phyloP scores from a whole-genome alignment of 2,888 invertebrate genomes.

The Aphodius sticticus region DNA sequence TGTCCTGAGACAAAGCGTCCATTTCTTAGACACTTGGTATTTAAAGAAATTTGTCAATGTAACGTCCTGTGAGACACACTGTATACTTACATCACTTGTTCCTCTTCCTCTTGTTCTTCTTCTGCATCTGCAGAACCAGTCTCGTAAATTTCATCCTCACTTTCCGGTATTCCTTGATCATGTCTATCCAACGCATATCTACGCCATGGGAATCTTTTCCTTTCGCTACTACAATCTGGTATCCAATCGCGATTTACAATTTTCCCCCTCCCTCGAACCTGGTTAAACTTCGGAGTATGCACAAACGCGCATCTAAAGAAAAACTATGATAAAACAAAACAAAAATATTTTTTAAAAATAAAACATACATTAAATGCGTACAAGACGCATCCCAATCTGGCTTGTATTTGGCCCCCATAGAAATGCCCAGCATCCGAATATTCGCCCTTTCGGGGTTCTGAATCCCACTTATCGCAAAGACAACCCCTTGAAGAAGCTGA shows the following conservation, averaged over 20 bases:
- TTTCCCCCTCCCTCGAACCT: conserved; percentile 70
- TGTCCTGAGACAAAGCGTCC: too few species aligned
- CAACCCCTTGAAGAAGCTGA: conserved; percentile 70
- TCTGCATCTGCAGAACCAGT: conserved; percentile 43
- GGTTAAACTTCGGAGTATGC: conserved; percentile 86
- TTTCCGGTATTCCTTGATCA: conserved; percentile 59
- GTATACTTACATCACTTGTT: conserved; percentile 28
- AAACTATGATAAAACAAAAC: conserved; percentile 20
- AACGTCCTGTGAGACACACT: too few species aligned
- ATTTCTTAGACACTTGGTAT: neutral
- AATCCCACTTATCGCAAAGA: conserved; percentile 87
- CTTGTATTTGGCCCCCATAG: conserved; percentile 82
- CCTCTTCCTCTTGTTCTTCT: conserved; percentile 37
- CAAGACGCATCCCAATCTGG: conserved; percentile 78
- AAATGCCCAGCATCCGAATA: conserved; percentile 72
- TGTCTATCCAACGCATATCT: conserved; percentile 66
- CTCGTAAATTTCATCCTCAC: conserved; percentile 65
- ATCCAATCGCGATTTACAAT: conserved; percentile 82
- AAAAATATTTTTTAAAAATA: conserved; percentile 15
- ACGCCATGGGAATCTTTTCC: conserved; percentile 73
- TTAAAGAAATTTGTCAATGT: too few species aligned
- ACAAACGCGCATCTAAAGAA: conserved; percentile 83
- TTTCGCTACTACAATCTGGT: conserved; percentile 66
- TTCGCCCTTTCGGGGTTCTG: conserved; percentile 79
- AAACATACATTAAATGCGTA: conserved; percentile 85